These are phyloP conservation scores for Esox masquinongy DNA, from an alignment of 2,797 vertebrate genomes.

Conservation along the genomic window DNA sequence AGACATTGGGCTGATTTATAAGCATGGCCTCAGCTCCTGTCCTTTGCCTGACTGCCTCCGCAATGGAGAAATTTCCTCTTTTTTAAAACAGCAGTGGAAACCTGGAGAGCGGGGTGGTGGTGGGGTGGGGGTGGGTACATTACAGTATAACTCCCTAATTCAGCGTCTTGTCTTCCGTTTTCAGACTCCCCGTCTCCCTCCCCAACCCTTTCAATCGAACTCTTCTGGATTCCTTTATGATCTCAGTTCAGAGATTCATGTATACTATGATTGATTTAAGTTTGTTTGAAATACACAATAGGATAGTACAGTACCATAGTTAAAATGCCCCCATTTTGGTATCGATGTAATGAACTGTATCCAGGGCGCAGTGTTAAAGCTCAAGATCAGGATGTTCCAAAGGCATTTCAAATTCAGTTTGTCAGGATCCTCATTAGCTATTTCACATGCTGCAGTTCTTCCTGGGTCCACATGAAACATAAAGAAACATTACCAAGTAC, in stretches of 20 bases:
- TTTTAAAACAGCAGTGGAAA: constrained; percentile 62
- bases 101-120: constrained; percentile 52
- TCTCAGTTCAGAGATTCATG: neutral
- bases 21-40: constrained; percentile 82
- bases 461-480: too few relatives aligned
- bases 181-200: constrained; percentile 36
- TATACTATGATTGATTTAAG: neutral
- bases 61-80: constrained; percentile 80
- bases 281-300: neutral
- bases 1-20: constrained; percentile 93
- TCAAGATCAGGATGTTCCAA: too few relatives aligned
- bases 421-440: too few relatives aligned
- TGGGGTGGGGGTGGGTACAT: constrained; percentile 63
- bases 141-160: constrained; percentile 67
- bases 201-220: constrained; percentile 38
- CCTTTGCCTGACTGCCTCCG: constrained; percentile 87
- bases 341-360: too few relatives aligned
- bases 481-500: too few relatives aligned
- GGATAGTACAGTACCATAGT: neutral
- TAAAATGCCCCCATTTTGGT: too few relatives aligned
- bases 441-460: too few relatives aligned
- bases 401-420: too few relatives aligned
- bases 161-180: constrained; percentile 45
- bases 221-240: neutral
- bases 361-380: too few relatives aligned